Evolutionary conservation across 92 coral and sea anemone species (phyloP).

Genomic region (Parazoanthus swiftii): DNA sequence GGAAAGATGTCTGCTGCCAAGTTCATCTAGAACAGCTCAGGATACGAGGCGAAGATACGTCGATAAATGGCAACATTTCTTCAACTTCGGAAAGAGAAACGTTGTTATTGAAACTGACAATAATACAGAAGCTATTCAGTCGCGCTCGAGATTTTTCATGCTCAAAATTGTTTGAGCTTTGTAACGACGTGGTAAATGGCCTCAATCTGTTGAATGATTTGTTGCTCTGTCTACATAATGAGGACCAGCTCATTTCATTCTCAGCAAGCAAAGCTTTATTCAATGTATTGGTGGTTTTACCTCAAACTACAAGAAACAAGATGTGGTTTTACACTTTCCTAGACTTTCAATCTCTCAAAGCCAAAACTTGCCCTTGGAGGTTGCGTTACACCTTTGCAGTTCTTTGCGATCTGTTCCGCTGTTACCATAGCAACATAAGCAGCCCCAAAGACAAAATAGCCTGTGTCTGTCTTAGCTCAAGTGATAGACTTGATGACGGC

Average conservation of each 20-base stretch:
- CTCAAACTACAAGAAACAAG: constrained; percentile 26
- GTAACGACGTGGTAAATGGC: constrained; percentile 38
- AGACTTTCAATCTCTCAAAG: constrained; percentile 19
- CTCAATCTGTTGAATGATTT: constrained; percentile 39
- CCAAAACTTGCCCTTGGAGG: constrained; percentile 48
- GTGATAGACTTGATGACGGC: neutral
- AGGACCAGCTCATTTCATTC: constrained; percentile 64
- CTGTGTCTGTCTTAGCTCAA: neutral
- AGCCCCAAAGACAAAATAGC: neutral
- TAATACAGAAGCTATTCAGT: constrained; percentile 48
- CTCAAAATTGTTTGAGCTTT: constrained; percentile 39
- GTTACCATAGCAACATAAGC: constrained; percentile 10
- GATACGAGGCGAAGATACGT: neutral
- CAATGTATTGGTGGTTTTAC: constrained; percentile 23
- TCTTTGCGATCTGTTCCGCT: constrained; percentile 38
- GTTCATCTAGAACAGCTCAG: constrained; percentile 29
- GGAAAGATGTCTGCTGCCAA: constrained; percentile 19
- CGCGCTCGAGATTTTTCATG: constrained; percentile 33
- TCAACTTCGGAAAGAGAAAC: constrained; percentile 20
- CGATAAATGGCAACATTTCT: neutral
- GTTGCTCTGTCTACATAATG: constrained; percentile 37
- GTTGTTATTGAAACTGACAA: constrained; percentile 54
- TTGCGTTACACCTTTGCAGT: constrained; percentile 53
- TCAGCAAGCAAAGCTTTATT: constrained; percentile 63
- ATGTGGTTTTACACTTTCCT: constrained; percentile 13